These are phyloP conservation scores for Torymus texanus DNA, from an alignment of 2,888 invertebrate species.

Conservation along the genomic window DNA sequence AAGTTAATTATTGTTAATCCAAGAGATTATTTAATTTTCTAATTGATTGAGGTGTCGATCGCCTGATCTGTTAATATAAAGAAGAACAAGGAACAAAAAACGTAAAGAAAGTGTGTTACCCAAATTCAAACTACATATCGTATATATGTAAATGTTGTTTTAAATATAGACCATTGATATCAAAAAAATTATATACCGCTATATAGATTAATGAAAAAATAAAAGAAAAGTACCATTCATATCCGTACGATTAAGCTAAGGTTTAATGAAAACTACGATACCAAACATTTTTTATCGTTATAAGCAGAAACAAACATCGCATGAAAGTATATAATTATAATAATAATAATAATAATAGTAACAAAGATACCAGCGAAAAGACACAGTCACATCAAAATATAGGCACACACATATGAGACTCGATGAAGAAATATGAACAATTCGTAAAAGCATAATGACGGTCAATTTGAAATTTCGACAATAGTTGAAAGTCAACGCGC, in stretches of 20 bases:
- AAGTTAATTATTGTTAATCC: slow-evolving; percentile 48
- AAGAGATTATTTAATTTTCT: slow-evolving; percentile 52
- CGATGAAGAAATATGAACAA: too few species aligned
- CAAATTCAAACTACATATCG: slow-evolving; percentile 33
- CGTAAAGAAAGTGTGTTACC: background rate
- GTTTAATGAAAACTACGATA: slow-evolving; percentile 25
- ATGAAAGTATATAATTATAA: background rate
- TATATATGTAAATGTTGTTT: slow-evolving; percentile 45
- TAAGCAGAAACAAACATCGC: background rate
- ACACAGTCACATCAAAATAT: too few species aligned
- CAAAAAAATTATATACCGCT: too few species aligned
- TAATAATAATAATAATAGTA: slow-evolving; percentile 16
- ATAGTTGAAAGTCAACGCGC: slow-evolving; percentile 45
- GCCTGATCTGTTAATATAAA: background rate
- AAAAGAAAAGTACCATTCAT: slow-evolving; percentile 7
- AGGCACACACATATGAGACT: too few species aligned
- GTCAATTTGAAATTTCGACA: slow-evolving; percentile 55
- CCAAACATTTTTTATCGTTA: slow-evolving; percentile 34
- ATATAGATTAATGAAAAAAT: too few species aligned
- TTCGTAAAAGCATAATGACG: background rate
- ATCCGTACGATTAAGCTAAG: slow-evolving; percentile 25
- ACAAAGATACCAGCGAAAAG: background rate
- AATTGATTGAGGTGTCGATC: slow-evolving; percentile 50
- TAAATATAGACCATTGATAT: slow-evolving; percentile 27
- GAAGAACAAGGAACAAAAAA: too few species aligned